phyloP scores from a whole-genome alignment of 1,140 invertebrate genomes.

The Apis mellifera region Amel_HAv3.1 CM009945.2:7891501-7892000 shows the following conservation, averaged over 20 bases:
- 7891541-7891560: not conserved
- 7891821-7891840: too few relatives aligned
- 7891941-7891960: too few relatives aligned
- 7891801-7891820: not conserved
- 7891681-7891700: not conserved
- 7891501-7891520: not conserved
- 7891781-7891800: constrained; percentile 15
- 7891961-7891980: too few relatives aligned
- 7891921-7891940: too few relatives aligned
- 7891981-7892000: too few relatives aligned
- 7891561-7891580: too few relatives aligned
- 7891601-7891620: not conserved
- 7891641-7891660: not conserved
- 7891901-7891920: not conserved
- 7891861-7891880: too few relatives aligned
- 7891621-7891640: not conserved
- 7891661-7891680: too few relatives aligned
- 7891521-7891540: too few relatives aligned
- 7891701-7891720: not conserved
- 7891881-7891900: too few relatives aligned
- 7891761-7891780: constrained; percentile 57
- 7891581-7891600: too few relatives aligned
- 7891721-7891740: not conserved
- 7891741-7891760: constrained; percentile 50
- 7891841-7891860: too few relatives aligned